phyloP scores from a whole-genome alignment of 1,140 invertebrate genomes.

The Laodelphax striatellus region DNA sequence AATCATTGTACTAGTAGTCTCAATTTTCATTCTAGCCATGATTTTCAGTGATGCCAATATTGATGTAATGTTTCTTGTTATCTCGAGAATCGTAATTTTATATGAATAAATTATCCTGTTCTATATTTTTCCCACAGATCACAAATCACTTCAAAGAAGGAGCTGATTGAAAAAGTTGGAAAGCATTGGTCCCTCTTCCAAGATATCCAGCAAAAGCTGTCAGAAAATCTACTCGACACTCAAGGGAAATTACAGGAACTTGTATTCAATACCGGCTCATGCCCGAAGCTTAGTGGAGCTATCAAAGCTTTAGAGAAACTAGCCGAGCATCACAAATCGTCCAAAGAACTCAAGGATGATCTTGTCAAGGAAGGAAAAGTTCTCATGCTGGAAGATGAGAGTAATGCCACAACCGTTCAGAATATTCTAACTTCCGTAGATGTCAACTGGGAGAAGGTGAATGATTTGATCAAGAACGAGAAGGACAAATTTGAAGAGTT shows the following conservation, averaged over 20 bases:
- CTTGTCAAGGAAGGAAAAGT: conserved; percentile 57
- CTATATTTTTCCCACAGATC: conserved; percentile 13
- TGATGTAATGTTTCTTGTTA: no score
- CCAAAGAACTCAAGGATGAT: conserved; percentile 39
- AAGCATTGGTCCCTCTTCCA: conserved; percentile 27
- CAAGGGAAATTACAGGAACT: conserved; percentile 23
- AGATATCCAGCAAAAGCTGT: conserved; percentile 24
- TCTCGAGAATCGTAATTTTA: no score
- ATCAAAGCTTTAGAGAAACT: conserved; percentile 26
- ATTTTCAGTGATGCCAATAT: no score
- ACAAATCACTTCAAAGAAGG: conserved; percentile 16
- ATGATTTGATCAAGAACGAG: conserved; percentile 33
- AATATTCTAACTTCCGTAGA: conserved; percentile 61
- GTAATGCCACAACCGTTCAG: conserved; percentile 64
- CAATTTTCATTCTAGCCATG: no score
- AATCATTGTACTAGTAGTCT: no score
- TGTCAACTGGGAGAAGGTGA: conserved; percentile 64
- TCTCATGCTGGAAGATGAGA: conserved; percentile 68
- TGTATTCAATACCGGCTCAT: conserved; percentile 31
- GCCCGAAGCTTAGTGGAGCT: conserved; percentile 12
- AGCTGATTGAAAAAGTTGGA: conserved; percentile 13
- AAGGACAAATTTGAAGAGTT: conserved; percentile 47
- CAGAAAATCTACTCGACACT: conserved; percentile 18
- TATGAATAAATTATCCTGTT: no score
- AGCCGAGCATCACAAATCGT: conserved; percentile 37